Base-by-base conservation (phyloP, 1,140 invertebrate species). In the Teleogryllus occipitalis region DNA sequence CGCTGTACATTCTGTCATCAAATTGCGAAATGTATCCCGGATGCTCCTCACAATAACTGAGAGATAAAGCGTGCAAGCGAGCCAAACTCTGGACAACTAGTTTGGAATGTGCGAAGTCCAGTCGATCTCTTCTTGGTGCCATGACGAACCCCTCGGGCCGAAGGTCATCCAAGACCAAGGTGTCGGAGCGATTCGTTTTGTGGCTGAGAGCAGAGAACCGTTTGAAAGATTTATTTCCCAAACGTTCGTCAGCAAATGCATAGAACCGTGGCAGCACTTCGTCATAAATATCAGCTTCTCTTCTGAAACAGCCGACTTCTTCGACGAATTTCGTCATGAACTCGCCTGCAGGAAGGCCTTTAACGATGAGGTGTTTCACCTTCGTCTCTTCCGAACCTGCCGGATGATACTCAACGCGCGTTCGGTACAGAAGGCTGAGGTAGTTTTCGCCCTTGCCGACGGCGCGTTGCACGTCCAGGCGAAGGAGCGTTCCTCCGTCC, bases 141-240 rank as follows among this genome's bases (percentile, higher is more conserved):
- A 47, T n/a, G 48, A 77, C 14, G 76, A 77, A n/a, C 5, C 12
- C 48, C 21, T 47, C 21, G 48, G 21, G 47, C 46, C n/a, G 18
- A 0, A 47, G 18, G n/a, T 27, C 76, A 5, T 47, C 46, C 85
- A 93, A 88, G 8, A 92, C 89, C 0, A 93, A 88, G 54, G 76
- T 76, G 49, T 80, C 47, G 1, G 49, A 22, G 5, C 79, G 74
- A 0, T n/a, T 27, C 18, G 79, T 80, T n/a, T 76, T 76, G 79
- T 14, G 18, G 54, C 18, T 14, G 10, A 14, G 10, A 2, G 54
- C 54, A 10, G 54, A 65, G 7, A 65, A 65, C 18, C 10, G 79
- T 47, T 81, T 76, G 79, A 82, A 82, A 46, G 78, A 10, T 46
- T 72, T n/a, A 10, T 7, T 7, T 10, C 54, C 54, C 10, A 65